Evolutionary conservation across 1,140 invertebrate genomes (phyloP).

Genomic region (Paraescarpia echinospica): DNA sequence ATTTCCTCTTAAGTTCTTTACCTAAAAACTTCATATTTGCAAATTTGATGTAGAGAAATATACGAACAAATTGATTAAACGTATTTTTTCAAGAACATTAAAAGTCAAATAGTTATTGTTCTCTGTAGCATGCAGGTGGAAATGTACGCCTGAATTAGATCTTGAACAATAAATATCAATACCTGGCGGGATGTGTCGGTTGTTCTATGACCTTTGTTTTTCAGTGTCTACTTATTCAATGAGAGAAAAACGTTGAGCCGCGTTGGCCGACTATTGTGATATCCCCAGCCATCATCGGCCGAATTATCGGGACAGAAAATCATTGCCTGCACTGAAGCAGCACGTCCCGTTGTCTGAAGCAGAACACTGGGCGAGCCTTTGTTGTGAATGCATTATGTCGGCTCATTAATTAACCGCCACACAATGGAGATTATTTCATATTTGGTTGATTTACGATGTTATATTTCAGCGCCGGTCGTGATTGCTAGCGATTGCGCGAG

Average conservation of each 20-base stretch:
- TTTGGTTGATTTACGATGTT: not conserved
- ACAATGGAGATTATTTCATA: not conserved
- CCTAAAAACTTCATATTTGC: too few relatives aligned
- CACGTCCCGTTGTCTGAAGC: not conserved
- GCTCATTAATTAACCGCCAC: not conserved
- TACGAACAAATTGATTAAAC: not conserved
- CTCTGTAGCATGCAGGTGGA: not conserved
- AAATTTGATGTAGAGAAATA: too few relatives aligned
- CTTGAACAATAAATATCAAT: too few relatives aligned
- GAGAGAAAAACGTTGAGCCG: not conserved
- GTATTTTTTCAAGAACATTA: not conserved
- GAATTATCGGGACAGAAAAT: constrained; percentile 5
- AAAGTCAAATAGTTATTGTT: not conserved
- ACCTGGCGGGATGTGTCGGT: too few relatives aligned
- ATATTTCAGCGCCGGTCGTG: not conserved
- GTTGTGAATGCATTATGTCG: not conserved
- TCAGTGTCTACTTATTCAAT: not conserved
- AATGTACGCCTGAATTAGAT: not conserved
- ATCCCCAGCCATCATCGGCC: not conserved
- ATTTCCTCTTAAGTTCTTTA: too few relatives aligned
- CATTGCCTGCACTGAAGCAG: not conserved
- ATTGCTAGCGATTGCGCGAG: not conserved
- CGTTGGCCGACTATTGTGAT: not conserved
- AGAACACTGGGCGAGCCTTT: not conserved
- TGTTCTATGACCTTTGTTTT: not conserved